Base-by-base conservation (phyloP, 2,888 invertebrate species). In the Drosophila pseudotalamancana region DNA sequence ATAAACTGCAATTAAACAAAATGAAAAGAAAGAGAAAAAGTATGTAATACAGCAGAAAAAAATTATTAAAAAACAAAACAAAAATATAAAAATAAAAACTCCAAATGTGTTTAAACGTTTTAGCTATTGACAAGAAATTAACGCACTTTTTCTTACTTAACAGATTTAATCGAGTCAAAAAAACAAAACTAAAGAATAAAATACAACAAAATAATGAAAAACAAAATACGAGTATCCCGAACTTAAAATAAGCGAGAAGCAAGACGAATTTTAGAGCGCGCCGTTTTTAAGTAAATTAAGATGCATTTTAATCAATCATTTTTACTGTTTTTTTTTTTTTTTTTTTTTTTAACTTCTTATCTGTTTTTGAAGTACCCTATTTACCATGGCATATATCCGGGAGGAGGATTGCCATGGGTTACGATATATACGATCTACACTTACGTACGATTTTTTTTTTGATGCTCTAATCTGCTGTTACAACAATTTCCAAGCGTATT, bases 71-170 rank as follows among this genome's bases (percentile, higher is more conserved):
- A 11, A 49, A 37, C 8, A 23, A 34, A 19, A 9, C 1, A 29
- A 18, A 43, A 16, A 27, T n/a, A 8, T 25, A 29, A 29, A 42
- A 25, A 43, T 43, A 43, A 27, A 34, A 43, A 48, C 32, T 39
- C 37, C 66, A 55, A 56, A 66, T 35, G 40, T 64, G 78, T 81
- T 77, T 65, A 42, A 54, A 76, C 48, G 67, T 77, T 77, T 84
- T 80, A 84, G 69, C 69, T 74, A 62, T 46, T 40, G 48, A 62
- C 27, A 71, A 54, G n/a, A 54, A 70, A 66, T 48, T 72, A 72
- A 65, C 68, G 61, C 81, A 84, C 84, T 68, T 68, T 77, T 77
- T 77, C 77, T 72, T 61, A 80, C 62, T 78, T 61, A 66, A 77
- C 40, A 57, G 62, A 65, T 48, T 57, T 50, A 83, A 79, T 83